These are phyloP conservation scores for Tympanoctomys barrerae DNA, from an alignment of 2,797 vertebrate species.

Conservation along the genomic window DNA sequence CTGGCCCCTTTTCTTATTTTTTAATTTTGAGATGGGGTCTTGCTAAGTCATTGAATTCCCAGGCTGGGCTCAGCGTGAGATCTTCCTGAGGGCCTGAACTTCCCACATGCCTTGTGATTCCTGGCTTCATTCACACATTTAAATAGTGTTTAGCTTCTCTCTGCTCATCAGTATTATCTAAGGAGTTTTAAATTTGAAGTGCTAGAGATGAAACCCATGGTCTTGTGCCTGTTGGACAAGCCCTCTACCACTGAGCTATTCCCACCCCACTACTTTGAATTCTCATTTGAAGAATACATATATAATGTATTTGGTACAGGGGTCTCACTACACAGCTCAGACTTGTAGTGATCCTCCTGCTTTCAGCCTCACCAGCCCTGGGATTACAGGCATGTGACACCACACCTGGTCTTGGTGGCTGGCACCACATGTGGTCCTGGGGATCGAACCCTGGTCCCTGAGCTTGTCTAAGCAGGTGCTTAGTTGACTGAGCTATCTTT, in stretches of 20 bases:
- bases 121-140: not conserved
- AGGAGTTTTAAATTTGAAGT: constrained; percentile 12
- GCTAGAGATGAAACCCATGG: too few relatives aligned
- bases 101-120: not conserved
- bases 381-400: too few relatives aligned
- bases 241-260: not conserved
- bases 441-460: too few relatives aligned
- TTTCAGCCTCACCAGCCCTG: too few relatives aligned
- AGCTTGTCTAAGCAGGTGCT: too few relatives aligned
- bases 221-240: not conserved
- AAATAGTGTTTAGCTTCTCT: not conserved
- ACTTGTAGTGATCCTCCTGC: too few relatives aligned
- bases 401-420: too few relatives aligned
- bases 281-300: constrained; percentile 29
- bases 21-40: not conserved
- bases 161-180: not conserved
- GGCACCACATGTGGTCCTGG: too few relatives aligned
- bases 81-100: not conserved
- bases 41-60: not conserved
- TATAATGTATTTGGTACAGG: too few relatives aligned
- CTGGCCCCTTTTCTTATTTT: not conserved
- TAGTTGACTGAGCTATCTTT: too few relatives aligned
- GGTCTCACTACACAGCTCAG: too few relatives aligned
- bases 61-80: not conserved
- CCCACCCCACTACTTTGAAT: not conserved